phyloP scores from a whole-genome alignment of 1,140 invertebrate species.

The Oreohelix idahoensis region DNA sequence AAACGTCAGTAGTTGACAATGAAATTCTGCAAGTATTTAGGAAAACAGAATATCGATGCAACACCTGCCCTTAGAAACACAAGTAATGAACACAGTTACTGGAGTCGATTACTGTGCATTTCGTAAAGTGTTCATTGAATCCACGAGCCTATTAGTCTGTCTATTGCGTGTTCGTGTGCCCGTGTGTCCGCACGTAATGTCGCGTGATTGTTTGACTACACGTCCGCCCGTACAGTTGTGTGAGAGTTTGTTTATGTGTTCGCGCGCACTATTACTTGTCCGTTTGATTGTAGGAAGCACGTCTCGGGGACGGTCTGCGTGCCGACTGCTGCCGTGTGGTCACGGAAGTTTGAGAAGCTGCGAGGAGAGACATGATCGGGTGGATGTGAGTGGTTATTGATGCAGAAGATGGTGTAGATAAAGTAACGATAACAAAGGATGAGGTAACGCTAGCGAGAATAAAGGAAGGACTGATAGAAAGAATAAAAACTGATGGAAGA shows the following conservation, averaged over 20 bases:
- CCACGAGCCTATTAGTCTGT: too few species aligned
- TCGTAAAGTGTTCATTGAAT: neutral
- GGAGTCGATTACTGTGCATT: neutral
- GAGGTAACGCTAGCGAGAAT: too few species aligned
- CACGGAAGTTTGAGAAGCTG: neutral
- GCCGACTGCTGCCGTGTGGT: neutral
- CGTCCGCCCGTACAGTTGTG: neutral
- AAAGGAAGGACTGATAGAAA: too few species aligned
- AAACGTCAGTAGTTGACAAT: too few species aligned
- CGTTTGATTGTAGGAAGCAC: neutral
- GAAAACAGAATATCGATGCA: too few species aligned
- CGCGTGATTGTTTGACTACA: neutral
- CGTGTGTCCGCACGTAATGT: neutral
- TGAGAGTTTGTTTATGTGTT: neutral
- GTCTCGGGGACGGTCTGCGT: neutral
- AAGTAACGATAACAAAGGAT: too few species aligned
- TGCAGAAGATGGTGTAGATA: neutral
- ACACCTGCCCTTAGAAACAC: too few species aligned
- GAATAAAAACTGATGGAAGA: too few species aligned
- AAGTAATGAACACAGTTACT: too few species aligned
- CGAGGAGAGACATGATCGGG: neutral
- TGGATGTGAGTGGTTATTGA: neutral
- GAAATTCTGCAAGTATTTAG: too few species aligned
- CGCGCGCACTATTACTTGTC: neutral
- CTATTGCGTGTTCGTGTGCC: neutral